Conservation (phyloP, 30 jellyfish, hydroid and myxozoan species). For the Hydractinia echinata region DNA sequence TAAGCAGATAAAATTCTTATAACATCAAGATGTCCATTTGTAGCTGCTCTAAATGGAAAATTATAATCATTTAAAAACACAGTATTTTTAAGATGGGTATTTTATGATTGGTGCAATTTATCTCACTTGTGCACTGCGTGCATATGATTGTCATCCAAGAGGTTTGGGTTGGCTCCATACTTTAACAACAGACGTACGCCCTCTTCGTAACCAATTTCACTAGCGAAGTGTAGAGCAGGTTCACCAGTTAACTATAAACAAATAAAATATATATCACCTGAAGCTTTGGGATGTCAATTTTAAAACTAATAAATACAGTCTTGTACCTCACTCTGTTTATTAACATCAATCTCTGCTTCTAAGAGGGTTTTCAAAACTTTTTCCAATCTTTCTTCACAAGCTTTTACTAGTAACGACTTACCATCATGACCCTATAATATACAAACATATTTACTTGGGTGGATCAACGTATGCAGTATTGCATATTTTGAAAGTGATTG, state of each 20-base stretch:
- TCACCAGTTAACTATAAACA: conserved; percentile 52
- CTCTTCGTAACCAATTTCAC: conserved; percentile 55
- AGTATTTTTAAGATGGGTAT: background rate
- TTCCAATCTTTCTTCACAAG: conserved; percentile 53
- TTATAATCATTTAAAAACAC: background rate
- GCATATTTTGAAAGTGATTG: too few species aligned
- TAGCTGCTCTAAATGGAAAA: conserved; percentile 55
- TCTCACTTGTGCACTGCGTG: conserved; percentile 72
- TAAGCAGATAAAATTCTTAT: conserved; percentile 63
- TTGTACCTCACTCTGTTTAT: conserved; percentile 48
- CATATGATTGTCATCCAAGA: conserved; percentile 37
- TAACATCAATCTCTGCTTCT: conserved; percentile 85
- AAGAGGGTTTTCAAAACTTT: conserved; percentile 50
- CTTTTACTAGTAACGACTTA: conserved; percentile 52
- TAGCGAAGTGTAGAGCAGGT: conserved; percentile 66
- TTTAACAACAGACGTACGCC: conserved; percentile 63
- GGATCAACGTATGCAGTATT: too few species aligned
- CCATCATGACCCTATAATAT: conserved; percentile 56
- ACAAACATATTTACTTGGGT: too few species aligned
- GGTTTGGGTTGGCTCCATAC: conserved; percentile 55
- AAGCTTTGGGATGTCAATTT: background rate
- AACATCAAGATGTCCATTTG: conserved; percentile 54
- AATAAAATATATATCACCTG: background rate
- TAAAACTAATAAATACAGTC: background rate
- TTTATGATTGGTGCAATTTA: background rate